Percentiles rank a stretch among this genome's conserved stretches.
phyloP scores from a whole-genome alignment of 2,888 invertebrate genomes.

The Geophilus truncorum region DNA sequence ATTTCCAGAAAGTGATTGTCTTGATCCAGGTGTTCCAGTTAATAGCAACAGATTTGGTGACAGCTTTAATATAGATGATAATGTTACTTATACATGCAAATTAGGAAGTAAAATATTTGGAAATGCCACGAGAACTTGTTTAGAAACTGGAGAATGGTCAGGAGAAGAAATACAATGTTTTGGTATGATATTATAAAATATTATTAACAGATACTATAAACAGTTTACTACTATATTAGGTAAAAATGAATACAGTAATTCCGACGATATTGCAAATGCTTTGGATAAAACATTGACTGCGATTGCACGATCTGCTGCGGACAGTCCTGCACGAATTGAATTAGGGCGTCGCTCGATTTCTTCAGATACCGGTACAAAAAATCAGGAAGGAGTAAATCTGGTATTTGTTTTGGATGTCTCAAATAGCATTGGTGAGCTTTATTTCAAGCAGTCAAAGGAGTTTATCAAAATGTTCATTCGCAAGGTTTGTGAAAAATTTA shows the following conservation, averaged over 20 bases:
- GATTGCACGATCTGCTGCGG: background rate
- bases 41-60: background rate
- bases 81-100: background rate
- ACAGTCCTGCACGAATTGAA: background rate
- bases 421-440: background rate
- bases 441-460: background rate
- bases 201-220: background rate
- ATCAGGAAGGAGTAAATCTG: background rate
- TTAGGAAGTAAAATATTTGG: background rate
- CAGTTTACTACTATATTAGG: background rate
- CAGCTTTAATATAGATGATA: background rate
- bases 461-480: background rate
- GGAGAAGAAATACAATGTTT: constrained; percentile 11
- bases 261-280: background rate
- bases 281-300: background rate
- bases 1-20: background rate
- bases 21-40: background rate
- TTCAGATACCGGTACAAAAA: too few species aligned
- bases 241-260: background rate
- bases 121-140: background rate
- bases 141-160: background rate
- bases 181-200: background rate
- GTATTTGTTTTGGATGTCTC: constrained; percentile 3
- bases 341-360: background rate
- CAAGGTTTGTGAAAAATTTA: background rate